Percentiles rank a stretch among this genome's conserved stretches.
Conservation (phyloP, 2,797 vertebrate genomes). For the Dromococcyx pavoninus region DNA sequence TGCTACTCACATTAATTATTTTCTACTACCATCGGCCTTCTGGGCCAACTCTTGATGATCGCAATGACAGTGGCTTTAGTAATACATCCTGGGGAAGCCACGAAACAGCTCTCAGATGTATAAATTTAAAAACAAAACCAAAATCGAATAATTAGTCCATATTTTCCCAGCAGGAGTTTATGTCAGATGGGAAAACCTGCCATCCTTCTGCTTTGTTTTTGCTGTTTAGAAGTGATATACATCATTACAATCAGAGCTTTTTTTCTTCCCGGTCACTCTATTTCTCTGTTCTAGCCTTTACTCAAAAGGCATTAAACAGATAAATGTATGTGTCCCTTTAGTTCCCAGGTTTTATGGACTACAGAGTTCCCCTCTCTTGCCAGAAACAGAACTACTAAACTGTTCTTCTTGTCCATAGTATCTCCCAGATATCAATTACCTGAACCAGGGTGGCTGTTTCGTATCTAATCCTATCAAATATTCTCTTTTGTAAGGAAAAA, state of each 20-base stretch:
- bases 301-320: not conserved
- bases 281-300: not conserved
- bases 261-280: not conserved
- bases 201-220: not conserved
- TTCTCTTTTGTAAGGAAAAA: not conserved
- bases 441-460: not conserved
- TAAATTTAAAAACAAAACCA: not conserved
- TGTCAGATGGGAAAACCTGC: not conserved
- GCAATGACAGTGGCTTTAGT: not conserved
- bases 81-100: not conserved
- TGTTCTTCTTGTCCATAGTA: not conserved
- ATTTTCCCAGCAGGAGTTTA: not conserved
- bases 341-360: not conserved
- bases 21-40: not conserved
- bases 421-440: not conserved
- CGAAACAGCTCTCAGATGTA: not conserved
- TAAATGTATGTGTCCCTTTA: not conserved
- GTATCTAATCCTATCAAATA: not conserved
- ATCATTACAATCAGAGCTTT: not conserved
- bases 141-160: not conserved
- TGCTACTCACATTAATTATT: not conserved
- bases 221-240: not conserved
- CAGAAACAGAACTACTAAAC: not conserved
- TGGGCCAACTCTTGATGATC: not conserved
- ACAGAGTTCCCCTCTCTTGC: not conserved